Evolutionary conservation across 2,113 vertebrate species (phyloP).

Genomic region (Ploceus nigricollis): DNA sequence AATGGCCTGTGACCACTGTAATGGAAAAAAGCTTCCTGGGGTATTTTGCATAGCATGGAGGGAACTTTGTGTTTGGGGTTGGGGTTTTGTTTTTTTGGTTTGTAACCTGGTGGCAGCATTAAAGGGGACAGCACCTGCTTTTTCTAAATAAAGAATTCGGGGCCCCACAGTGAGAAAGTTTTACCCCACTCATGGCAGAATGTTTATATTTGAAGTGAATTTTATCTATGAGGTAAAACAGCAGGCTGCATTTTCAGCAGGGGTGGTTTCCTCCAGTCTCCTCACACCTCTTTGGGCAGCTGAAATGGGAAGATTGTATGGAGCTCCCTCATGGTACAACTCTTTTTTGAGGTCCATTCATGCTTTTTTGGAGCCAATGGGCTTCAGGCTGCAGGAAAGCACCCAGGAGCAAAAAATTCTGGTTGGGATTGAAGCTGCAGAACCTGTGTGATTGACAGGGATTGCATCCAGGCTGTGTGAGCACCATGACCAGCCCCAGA

Average conservation of each 20-base stretch:
- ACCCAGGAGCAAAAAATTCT: neutral
- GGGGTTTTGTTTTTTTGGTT: neutral
- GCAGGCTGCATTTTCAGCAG: neutral
- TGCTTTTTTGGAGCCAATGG: neutral
- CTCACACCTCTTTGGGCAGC: neutral
- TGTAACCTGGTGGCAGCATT: neutral
- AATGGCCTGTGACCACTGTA: conserved; percentile 51
- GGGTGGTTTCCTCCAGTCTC: neutral
- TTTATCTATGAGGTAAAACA: neutral
- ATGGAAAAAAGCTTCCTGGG: conserved; percentile 43
- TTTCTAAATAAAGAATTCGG: neutral
- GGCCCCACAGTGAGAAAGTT: neutral
- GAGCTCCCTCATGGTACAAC: neutral
- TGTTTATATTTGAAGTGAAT: neutral
- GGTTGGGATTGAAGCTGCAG: neutral
- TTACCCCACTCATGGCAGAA: neutral
- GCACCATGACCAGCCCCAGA: accelerated
- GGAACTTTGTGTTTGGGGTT: neutral
- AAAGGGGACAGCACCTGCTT: neutral
- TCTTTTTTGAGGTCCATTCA: neutral
- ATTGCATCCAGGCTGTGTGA: neutral
- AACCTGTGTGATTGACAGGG: neutral
- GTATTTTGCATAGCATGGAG: neutral
- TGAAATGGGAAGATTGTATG: neutral
- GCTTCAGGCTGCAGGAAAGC: neutral